These are phyloP conservation scores for Lepidothrix coronata DNA, from an alignment of 2,113 vertebrate genomes.

Conservation along the genomic window DNA sequence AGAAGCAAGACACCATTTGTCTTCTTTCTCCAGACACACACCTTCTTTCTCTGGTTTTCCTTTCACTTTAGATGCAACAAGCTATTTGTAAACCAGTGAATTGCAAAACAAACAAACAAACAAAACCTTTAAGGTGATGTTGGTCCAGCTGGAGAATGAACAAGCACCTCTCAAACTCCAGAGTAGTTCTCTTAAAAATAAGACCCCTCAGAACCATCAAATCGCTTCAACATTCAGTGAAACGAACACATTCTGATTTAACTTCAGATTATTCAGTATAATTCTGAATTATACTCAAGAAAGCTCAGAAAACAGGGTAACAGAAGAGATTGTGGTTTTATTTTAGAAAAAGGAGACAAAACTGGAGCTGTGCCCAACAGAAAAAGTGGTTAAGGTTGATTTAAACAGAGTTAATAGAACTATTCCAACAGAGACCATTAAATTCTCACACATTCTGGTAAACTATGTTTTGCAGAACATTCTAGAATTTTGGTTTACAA, in stretches of 20 bases:
- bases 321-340: not conserved
- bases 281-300: not conserved
- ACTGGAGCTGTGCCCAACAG: not conserved
- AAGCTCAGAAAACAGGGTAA: not conserved
- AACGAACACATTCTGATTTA: not conserved
- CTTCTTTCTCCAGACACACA: not conserved
- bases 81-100: not conserved
- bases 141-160: not conserved
- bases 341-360: not conserved
- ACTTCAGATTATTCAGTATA: not conserved
- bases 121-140: not conserved
- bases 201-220: not conserved
- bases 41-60: not conserved
- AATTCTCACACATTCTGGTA: not conserved
- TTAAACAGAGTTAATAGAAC: not conserved
- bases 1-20: accelerated
- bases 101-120: not conserved
- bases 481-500: not conserved
- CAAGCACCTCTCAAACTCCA: not conserved
- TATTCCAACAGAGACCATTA: not conserved
- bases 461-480: not conserved
- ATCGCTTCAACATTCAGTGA: not conserved
- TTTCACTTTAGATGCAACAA: not conserved
- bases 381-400: not conserved
- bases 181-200: not conserved